Conservation (phyloP, 2,113 vertebrate genomes). For the Gnathonemus longibarbis region DNA sequence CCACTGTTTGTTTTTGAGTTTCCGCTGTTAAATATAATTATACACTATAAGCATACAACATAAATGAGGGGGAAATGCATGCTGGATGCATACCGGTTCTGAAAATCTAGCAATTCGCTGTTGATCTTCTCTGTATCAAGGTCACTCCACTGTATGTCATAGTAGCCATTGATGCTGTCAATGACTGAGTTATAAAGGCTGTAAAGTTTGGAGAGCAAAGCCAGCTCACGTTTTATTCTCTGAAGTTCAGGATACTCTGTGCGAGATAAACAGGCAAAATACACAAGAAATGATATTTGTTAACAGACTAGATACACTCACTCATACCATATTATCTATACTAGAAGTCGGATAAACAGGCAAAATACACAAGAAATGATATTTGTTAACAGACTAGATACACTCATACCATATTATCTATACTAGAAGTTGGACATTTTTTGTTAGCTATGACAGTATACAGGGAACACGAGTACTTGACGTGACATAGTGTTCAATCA, state of each 20-base stretch:
- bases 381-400: neutral
- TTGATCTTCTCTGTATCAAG: slow-evolving; percentile 71
- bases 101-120: slow-evolving; percentile 69
- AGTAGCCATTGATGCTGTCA: slow-evolving; percentile 53
- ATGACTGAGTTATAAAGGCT: slow-evolving; percentile 61
- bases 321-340: neutral
- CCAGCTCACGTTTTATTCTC: slow-evolving; percentile 65
- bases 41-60: neutral
- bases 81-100: slow-evolving; percentile 56
- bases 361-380: neutral
- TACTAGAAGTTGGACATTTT: neutral
- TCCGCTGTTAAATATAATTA: neutral
- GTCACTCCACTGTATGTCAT: slow-evolving; percentile 67
- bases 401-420: neutral
- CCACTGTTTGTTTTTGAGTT: neutral
- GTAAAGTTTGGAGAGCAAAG: slow-evolving; percentile 71
- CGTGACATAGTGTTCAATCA: neutral
- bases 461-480: neutral
- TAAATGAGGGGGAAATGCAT: neutral
- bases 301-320: neutral
- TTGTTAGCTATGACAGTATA: neutral
- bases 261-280: slow-evolving; percentile 9
- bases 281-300: neutral
- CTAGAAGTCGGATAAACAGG: neutral
- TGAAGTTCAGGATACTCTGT: slow-evolving; percentile 72